Evolutionary conservation across 1,140 invertebrate species (phyloP).

Genomic region (Apis cerana): DNA sequence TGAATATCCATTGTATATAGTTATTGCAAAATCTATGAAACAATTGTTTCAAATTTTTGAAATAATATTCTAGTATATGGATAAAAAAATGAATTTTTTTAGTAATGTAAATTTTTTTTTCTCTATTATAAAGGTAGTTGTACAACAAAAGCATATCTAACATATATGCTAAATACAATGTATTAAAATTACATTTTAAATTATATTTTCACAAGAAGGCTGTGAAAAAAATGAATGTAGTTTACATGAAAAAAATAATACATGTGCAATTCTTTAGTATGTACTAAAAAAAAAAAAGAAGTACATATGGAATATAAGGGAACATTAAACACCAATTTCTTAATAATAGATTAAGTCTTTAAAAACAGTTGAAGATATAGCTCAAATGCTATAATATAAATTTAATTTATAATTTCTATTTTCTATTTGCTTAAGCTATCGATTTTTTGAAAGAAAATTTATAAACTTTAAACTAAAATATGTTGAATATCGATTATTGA

Average conservation of each 20-base stretch:
- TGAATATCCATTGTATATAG: constrained; percentile 36
- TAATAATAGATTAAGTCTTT: constrained; percentile 21
- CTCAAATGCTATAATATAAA: background rate
- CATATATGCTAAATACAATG: constrained; percentile 33
- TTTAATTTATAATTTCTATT: constrained; percentile 10
- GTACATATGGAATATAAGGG: constrained; percentile 13
- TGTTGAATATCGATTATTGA: background rate
- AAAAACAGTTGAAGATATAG: background rate
- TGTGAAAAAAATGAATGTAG: constrained; percentile 56
- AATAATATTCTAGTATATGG: constrained; percentile 2
- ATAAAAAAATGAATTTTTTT: constrained; percentile 15
- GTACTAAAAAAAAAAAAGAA: constrained; percentile 22
- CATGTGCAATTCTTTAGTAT: constrained; percentile 61
- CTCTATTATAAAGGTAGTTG: constrained; percentile 12
- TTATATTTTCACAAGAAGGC: constrained; percentile 63
- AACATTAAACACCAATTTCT: constrained; percentile 56
- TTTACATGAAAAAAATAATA: constrained; percentile 44
- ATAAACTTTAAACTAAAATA: background rate
- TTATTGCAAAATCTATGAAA: constrained; percentile 20
- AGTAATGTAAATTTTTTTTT: constrained; percentile 2
- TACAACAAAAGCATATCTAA: constrained; percentile 17
- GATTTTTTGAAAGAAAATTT: background rate
- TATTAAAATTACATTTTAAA: constrained; percentile 44
- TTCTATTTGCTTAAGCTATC: constrained; percentile 1
- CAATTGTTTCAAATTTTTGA: constrained; percentile 9